A percentile compares a stretch with the other conserved stretches of the same genome.
phyloP scores from a whole-genome alignment of 2,113 vertebrate species.

The Pavo muticus region DNA sequence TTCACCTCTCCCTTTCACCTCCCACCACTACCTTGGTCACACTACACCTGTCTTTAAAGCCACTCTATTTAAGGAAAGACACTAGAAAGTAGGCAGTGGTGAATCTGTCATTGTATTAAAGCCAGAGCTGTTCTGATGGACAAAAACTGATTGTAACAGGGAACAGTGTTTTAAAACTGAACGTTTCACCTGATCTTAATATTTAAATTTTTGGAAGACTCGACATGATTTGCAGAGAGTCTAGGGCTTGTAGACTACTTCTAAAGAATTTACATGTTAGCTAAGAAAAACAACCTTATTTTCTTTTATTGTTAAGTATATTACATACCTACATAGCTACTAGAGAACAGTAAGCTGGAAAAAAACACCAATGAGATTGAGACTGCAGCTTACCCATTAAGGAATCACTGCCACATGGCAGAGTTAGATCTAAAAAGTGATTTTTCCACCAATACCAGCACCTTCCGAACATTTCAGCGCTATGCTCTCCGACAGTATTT shows the following conservation, averaged over 20 bases:
- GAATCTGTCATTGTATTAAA: not conserved
- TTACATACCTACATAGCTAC: not conserved
- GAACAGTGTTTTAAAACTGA: not conserved
- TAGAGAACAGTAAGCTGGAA: not conserved
- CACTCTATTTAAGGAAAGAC: not conserved
- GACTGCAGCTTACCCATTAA: not conserved
- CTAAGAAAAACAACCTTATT: not conserved
- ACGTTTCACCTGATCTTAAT: not conserved
- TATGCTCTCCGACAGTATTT: not conserved
- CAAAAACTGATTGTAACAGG: not conserved
- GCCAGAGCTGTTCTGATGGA: not conserved
- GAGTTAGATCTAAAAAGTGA: not conserved
- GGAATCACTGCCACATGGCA: not conserved
- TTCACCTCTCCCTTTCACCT: not conserved
- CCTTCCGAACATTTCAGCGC: not conserved
- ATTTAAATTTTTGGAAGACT: not conserved
- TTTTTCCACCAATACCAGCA: not conserved
- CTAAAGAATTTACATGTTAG: fast-evolving
- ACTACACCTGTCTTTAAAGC: not conserved
- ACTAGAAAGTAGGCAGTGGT: not conserved
- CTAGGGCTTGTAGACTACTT: not conserved
- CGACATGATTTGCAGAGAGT: not conserved
- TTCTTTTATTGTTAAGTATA: not conserved
- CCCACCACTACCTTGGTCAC: not conserved
- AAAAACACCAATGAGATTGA: not conserved